phyloP scores from a whole-genome alignment of 2,113 vertebrate species.

The Calonectris borealis region DNA sequence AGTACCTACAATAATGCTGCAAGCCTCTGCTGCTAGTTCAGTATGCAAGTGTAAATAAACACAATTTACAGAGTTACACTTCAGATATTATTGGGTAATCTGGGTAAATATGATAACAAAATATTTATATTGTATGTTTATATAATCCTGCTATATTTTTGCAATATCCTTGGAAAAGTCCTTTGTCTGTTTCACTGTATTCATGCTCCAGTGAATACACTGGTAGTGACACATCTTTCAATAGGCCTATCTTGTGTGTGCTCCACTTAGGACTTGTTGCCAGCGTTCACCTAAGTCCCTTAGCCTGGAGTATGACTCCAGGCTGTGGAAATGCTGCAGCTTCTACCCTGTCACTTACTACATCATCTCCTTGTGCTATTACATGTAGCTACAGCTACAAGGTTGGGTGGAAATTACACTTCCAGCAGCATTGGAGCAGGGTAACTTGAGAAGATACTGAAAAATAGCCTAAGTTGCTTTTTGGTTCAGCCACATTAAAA shows the following conservation, averaged over 20 bases:
- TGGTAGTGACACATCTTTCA: background rate
- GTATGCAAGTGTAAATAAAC: background rate
- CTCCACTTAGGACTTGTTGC: background rate
- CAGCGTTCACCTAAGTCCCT: background rate
- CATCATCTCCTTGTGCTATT: background rate
- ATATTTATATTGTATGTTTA: background rate
- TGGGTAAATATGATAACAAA: background rate
- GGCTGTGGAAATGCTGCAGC: background rate
- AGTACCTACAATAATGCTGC: background rate
- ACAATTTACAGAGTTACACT: background rate
- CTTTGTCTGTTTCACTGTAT: background rate
- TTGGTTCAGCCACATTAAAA: background rate
- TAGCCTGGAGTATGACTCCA: background rate
- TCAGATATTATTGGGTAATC: background rate
- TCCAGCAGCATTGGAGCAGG: background rate
- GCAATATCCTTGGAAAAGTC: background rate
- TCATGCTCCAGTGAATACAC: accelerated
- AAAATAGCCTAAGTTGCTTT: background rate
- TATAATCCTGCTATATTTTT: background rate
- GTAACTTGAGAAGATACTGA: too few species aligned
- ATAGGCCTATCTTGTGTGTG: accelerated
- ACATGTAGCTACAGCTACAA: background rate
- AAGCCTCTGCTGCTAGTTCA: background rate
- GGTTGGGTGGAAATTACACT: background rate
- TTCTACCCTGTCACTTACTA: accelerated